Evolutionary conservation across 2,888 invertebrate genomes (phyloP).

Genomic region (Anthrax anthrax): DNA sequence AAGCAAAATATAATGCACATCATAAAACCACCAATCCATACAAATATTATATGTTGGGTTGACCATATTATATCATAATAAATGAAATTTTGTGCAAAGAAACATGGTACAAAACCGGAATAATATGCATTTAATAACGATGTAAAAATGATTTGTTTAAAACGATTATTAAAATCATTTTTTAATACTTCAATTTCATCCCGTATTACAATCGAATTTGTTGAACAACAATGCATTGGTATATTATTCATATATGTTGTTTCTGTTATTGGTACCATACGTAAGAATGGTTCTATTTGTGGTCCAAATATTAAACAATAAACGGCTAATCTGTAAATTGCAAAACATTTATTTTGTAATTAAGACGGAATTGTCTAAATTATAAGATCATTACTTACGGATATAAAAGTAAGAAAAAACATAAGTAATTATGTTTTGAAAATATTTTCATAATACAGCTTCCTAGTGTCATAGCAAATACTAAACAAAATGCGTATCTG

Average conservation of each 20-base stretch:
- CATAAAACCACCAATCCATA: conserved; percentile 72
- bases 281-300: conserved; percentile 61
- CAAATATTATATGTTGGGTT: conserved; percentile 67
- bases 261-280: conserved; percentile 33
- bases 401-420: conserved; percentile 73
- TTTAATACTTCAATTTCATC: conserved; percentile 74
- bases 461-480: conserved; percentile 44
- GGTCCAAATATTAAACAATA: conserved; percentile 73
- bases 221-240: conserved; percentile 62
- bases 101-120: conserved; percentile 75
- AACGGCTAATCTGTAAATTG: conserved; percentile 48
- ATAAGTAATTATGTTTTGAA: conserved; percentile 58
- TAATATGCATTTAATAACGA: conserved; percentile 78
- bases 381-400: conserved; percentile 57
- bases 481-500: conserved; percentile 48
- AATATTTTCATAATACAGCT: conserved; percentile 60
- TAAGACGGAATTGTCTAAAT: neutral
- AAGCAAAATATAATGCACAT: conserved; percentile 58
- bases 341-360: too few relatives aligned
- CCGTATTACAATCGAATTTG: conserved; percentile 54
- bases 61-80: conserved; percentile 77
- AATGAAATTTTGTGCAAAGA: conserved; percentile 64
- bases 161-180: conserved; percentile 74
- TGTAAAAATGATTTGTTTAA: conserved; percentile 75
- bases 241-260: conserved; percentile 38